Conservation (phyloP, 1,140 invertebrate genomes). For the Heliconius melpomene region DNA sequence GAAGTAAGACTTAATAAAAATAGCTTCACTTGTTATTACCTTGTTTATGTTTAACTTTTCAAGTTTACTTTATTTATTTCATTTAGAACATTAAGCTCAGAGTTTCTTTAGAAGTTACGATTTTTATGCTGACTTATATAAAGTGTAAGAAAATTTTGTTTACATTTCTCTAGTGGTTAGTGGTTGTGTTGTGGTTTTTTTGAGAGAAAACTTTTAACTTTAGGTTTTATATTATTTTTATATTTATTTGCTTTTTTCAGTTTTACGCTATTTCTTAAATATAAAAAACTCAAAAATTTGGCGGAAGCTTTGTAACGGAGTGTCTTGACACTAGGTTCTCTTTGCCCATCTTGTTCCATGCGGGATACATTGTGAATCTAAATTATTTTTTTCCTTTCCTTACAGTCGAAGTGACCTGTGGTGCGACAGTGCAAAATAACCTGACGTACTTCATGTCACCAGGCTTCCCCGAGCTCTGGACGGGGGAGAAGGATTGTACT, state of each 20-base stretch:
- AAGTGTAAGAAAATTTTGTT: constrained; percentile 5
- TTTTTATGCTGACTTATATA: not conserved
- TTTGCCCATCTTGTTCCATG: too few species aligned
- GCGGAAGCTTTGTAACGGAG: too few species aligned
- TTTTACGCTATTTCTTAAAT: too few species aligned
- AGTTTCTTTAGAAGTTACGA: not conserved
- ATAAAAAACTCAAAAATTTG: too few species aligned
- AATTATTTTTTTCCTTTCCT: constrained; percentile 34
- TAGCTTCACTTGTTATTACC: too few species aligned
- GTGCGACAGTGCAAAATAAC: constrained; percentile 89
- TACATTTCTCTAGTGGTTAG: not conserved
- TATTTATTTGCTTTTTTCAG: too few species aligned
- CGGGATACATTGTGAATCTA: too few species aligned
- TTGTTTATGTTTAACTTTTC: not conserved
- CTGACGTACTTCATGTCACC: constrained; percentile 93
- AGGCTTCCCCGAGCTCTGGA: constrained; percentile 88
- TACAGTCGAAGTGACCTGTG: constrained; percentile 89
- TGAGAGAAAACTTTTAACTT: not conserved
- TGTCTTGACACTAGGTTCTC: too few species aligned
- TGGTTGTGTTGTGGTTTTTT: not conserved
- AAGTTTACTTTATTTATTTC: not conserved
- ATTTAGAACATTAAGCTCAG: not conserved
- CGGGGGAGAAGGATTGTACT: constrained; percentile 83
- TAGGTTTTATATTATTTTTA: not conserved
- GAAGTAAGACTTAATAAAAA: too few species aligned